phyloP scores from a whole-genome alignment of 2,888 invertebrate species.

The Hedychridium roseum region DNA sequence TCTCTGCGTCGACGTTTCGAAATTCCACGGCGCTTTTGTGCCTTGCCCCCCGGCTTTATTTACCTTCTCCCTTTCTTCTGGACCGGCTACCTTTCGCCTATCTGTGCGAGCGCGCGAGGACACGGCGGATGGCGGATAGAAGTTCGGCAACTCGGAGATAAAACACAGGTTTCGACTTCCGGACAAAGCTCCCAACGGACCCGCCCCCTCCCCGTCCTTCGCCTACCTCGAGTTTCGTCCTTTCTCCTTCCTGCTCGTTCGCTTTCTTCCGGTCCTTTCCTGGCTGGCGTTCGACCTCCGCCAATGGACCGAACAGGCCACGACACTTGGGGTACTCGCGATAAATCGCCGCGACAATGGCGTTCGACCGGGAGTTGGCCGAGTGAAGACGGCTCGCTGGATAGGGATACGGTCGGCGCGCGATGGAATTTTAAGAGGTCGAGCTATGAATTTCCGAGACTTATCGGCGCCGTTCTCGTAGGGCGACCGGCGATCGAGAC shows the following conservation, averaged over 20 bases:
- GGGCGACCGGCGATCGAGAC: too few species aligned
- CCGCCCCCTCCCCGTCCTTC: constrained; percentile 10
- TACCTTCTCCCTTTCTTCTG: constrained; percentile 2
- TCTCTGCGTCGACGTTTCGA: constrained; percentile 7
- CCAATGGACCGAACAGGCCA: constrained; percentile 19
- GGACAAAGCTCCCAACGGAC: constrained; percentile 37
- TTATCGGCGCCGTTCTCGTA: too few species aligned
- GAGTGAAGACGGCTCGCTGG: constrained; percentile 2
- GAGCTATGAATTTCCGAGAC: constrained; percentile 31
- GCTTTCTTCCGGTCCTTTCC: neutral
- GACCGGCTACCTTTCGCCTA: neutral
- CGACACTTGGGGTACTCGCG: constrained; percentile 34
- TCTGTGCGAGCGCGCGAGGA: constrained; percentile 8
- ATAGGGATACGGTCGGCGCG: neutral
- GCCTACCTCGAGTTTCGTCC: neutral
- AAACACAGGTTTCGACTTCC: constrained; percentile 50
- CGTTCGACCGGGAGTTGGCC: constrained; percentile 12
- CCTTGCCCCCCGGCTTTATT: constrained; percentile 8
- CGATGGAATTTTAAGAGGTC: constrained; percentile 31
- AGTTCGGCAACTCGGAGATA: constrained; percentile 40
- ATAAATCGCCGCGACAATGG: constrained; percentile 31
- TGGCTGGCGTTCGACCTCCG: neutral
- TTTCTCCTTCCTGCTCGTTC: constrained; percentile 3
- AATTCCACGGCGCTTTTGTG: constrained; percentile 14
- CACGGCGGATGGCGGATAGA: constrained; percentile 21